phyloP scores from a whole-genome alignment of 2,113 vertebrate genomes.

The Scomber scombrus region DNA sequence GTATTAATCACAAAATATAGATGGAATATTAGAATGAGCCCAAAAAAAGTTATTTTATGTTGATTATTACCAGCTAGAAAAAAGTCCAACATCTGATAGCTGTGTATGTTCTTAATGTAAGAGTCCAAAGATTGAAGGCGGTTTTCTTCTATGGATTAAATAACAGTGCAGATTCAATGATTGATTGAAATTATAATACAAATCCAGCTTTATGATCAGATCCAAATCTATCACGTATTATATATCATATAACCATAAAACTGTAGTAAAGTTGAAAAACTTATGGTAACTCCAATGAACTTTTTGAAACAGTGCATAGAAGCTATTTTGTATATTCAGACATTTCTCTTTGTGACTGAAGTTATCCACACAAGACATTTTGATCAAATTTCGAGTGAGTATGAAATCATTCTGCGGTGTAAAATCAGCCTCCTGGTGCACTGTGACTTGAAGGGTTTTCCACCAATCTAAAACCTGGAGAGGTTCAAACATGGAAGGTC shows the following conservation, averaged over 20 bases:
- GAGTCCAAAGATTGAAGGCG: too few species aligned
- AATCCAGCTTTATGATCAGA: background rate
- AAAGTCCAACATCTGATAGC: too few species aligned
- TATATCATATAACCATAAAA: background rate
- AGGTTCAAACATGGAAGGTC: conserved; percentile 72
- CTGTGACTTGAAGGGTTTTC: conserved; percentile 73
- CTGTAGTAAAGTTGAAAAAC: background rate
- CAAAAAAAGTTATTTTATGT: too few species aligned
- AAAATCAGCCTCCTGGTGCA: conserved; percentile 58
- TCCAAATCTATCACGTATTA: background rate
- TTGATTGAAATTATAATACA: background rate
- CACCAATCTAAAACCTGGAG: conserved; percentile 73
- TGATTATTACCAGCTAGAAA: too few species aligned
- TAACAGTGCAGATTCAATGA: too few species aligned
- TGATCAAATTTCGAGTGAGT: conserved; percentile 61
- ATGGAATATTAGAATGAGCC: too few species aligned
- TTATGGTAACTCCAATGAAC: background rate
- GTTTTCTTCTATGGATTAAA: too few species aligned
- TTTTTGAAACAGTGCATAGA: background rate
- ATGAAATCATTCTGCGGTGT: conserved; percentile 62
- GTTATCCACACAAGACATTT: conserved; percentile 33
- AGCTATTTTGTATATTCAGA: background rate
- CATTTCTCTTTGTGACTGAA: conserved; percentile 34
- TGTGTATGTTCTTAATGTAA: too few species aligned
- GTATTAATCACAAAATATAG: background rate